Percentiles rank a stretch among this genome's conserved stretches.
These are phyloP conservation scores for Tympanuchus pallidicinctus DNA, from an alignment of 2,113 vertebrate genomes.

Conservation along the genomic window DNA sequence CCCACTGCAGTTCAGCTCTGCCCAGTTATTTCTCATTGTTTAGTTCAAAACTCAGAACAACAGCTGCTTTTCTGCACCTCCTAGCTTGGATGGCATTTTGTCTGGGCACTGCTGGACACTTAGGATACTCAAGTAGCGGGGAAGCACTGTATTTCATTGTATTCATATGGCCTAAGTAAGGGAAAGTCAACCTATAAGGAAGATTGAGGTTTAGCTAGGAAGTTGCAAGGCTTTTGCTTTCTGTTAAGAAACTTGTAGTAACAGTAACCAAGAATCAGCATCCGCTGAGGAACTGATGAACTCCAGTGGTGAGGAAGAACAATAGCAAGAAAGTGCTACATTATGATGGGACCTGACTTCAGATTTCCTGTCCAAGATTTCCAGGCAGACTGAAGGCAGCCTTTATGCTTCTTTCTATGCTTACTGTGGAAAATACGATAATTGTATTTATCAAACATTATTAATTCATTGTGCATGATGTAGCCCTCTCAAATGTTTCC, in stretches of 20 bases:
- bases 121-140: neutral
- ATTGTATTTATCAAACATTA: neutral
- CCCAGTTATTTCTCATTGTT: neutral
- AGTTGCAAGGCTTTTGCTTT: neutral
- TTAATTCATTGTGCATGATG: neutral
- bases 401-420: neutral
- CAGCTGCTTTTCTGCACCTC: neutral
- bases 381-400: neutral
- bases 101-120: neutral
- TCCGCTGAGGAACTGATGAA: neutral
- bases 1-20: neutral
- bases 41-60: neutral
- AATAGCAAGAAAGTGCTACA: neutral
- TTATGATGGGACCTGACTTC: neutral
- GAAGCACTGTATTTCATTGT: neutral
- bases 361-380: neutral
- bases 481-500: neutral
- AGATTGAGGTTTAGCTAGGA: neutral
- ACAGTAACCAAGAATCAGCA: neutral
- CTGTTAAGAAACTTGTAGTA: neutral
- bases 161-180: neutral
- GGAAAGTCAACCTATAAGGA: too few species aligned
- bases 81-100: neutral
- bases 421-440: neutral
- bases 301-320: neutral